Percentiles rank a stretch among this genome's conserved stretches.
Conservation (phyloP, 2,797 vertebrate species). For the Pampus argenteus region DNA sequence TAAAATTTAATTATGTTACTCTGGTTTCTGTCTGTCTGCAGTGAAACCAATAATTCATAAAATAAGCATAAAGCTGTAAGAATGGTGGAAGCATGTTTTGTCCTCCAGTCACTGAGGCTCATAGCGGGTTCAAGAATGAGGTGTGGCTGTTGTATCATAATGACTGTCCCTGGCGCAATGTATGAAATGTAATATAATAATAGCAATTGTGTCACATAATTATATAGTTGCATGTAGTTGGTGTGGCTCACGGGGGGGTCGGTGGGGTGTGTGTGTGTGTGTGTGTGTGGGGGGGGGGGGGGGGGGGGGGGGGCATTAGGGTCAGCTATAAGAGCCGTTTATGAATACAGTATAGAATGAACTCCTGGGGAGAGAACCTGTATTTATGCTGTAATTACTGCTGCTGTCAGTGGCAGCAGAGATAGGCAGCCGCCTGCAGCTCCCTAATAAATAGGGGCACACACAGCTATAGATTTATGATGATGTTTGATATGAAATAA, state of each 20-base stretch:
- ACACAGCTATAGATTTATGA: too few species aligned
- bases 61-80: too few species aligned
- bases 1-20: neutral
- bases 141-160: conserved; percentile 7
- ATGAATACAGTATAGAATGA: conserved; percentile 32
- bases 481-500: too few species aligned
- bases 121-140: neutral
- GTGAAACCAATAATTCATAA: too few species aligned
- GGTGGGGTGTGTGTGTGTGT: too few species aligned
- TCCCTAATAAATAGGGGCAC: too few species aligned
- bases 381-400: conserved; percentile 64
- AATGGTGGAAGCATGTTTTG: too few species aligned
- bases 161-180: conserved; percentile 5
- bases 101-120: neutral
- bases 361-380: conserved; percentile 33
- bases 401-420: too few species aligned
- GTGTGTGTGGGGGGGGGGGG: too few species aligned
- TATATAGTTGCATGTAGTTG: conserved; percentile 10
- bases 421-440: too few species aligned
- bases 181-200: conserved; percentile 49
- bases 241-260: conserved; percentile 6
- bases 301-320: conserved; percentile 19
- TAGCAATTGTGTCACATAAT: conserved; percentile 47
- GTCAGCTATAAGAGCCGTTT: conserved; percentile 33
- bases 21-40: too few species aligned